Percentiles rank a stretch among this genome's conserved stretches.
These are phyloP conservation scores for Lasaia peninsularis DNA, from an alignment of 1,140 invertebrate genomes.

Conservation along the genomic window DNA sequence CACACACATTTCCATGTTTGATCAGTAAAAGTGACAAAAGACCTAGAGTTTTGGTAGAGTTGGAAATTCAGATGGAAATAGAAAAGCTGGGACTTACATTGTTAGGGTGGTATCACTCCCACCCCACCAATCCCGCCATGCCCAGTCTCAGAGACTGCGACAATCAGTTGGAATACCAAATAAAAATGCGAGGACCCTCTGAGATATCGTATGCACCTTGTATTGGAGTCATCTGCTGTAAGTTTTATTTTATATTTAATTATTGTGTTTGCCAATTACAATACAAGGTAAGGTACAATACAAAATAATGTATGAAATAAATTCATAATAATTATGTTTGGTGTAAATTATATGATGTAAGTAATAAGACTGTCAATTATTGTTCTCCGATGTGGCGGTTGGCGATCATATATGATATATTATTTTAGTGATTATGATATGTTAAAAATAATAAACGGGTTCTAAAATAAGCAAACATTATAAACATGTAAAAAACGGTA, in stretches of 20 bases:
- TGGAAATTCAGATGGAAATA: constrained; percentile 90
- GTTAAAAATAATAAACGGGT: no score
- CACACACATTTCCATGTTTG: constrained; percentile 92
- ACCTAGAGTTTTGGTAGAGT: constrained; percentile 84
- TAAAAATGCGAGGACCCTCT: constrained; percentile 93
- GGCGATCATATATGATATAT: no score
- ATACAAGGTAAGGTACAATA: no score
- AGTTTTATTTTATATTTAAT: constrained; percentile 34
- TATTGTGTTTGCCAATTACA: no score
- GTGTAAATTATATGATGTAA: no score
- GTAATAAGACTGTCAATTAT: no score
- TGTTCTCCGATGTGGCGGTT: no score
- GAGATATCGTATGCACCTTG: constrained; percentile 95
- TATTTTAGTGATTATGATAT: no score
- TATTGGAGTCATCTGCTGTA: constrained; percentile 94
- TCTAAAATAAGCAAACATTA: no score
- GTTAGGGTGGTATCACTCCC: constrained; percentile 98
- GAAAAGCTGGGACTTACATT: constrained; percentile 88
- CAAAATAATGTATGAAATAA: no score
- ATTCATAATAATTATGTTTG: no score
- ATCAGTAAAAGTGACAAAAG: constrained; percentile 88
- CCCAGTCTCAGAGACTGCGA: constrained; percentile 94
- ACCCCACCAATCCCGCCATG: constrained; percentile 91
- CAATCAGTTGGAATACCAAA: constrained; percentile 95
- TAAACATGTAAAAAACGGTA: no score